Evolutionary conservation across 92 coral and sea anemone genomes (phyloP).

Genomic region (Heliopora coerulea): DNA sequence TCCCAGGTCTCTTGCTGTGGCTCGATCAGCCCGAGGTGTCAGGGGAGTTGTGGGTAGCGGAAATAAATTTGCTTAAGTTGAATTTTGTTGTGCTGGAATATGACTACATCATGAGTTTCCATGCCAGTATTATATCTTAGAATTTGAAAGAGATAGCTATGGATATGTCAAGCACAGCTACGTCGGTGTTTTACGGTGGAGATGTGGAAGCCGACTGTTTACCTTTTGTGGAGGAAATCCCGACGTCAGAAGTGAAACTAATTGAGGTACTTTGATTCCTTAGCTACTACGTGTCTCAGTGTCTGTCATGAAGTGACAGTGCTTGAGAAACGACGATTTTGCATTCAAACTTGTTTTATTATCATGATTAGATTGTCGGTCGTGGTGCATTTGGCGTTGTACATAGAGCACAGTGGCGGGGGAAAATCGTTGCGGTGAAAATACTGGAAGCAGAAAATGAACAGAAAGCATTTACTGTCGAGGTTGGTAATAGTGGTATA

Average conservation of each 20-base stretch:
- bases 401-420: slow-evolving; percentile 78
- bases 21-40: no score
- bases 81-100: no score
- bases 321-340: neutral
- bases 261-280: slow-evolving; percentile 60
- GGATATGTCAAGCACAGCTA: slow-evolving; percentile 2
- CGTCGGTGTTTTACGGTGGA: slow-evolving; percentile 21
- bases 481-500: slow-evolving; percentile 63
- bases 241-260: slow-evolving; percentile 67
- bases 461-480: slow-evolving; percentile 89
- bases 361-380: slow-evolving; percentile 72
- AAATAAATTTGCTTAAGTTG: no score
- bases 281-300: neutral
- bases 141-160: no score
- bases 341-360: neutral
- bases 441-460: slow-evolving; percentile 94
- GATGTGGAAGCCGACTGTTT: slow-evolving; percentile 36
- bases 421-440: slow-evolving; percentile 88
- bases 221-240: slow-evolving; percentile 85
- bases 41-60: no score
- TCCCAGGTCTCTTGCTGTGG: no score
- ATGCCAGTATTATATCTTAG: no score
- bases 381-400: slow-evolving; percentile 99
- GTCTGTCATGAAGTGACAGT: neutral
- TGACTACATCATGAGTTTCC: no score